Percentiles rank a stretch among this genome's conserved stretches.
These are phyloP conservation scores for Lagria hirta DNA, from an alignment of 2,888 invertebrate genomes.

Conservation along the genomic window DNA sequence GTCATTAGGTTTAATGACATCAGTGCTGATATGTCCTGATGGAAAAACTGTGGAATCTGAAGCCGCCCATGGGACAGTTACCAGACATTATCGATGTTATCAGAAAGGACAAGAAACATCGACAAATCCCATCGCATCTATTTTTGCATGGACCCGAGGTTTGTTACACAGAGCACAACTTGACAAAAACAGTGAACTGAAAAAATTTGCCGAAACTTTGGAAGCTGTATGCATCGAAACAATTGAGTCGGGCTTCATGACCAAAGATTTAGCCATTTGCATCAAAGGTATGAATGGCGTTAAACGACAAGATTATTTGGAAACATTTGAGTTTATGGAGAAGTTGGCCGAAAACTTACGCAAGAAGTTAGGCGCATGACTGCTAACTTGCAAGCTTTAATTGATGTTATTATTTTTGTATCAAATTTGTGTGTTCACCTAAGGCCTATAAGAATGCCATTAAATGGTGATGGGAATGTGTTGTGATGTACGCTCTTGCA, in stretches of 20 bases:
- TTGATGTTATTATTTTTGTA: too few relatives aligned
- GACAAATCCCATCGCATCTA: constrained; percentile 98
- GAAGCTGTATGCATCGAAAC: constrained; percentile 93
- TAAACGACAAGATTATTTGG: constrained; percentile 81
- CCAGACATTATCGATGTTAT: constrained; percentile 64
- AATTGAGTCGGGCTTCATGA: constrained; percentile 94
- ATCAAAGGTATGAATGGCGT: constrained; percentile 89
- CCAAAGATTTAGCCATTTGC: constrained; percentile 98
- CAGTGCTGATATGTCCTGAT: constrained; percentile 94
- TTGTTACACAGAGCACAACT: constrained; percentile 88
- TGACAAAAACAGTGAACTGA: constrained; percentile 77
- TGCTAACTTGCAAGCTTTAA: too few relatives aligned
- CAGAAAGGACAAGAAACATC: constrained; percentile 97
- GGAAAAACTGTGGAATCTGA: constrained; percentile 98
- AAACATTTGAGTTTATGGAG: constrained; percentile 96
- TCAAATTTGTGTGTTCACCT: too few relatives aligned
- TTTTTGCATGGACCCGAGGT: constrained; percentile 98
- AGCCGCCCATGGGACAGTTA: constrained; percentile 91
- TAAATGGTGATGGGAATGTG: too few relatives aligned
- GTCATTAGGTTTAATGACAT: constrained; percentile 97
- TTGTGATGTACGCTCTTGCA: too few relatives aligned
- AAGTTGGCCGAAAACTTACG: constrained; percentile 89
- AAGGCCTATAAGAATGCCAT: too few relatives aligned
- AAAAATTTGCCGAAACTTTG: constrained; percentile 80
- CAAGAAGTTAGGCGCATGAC: constrained; percentile 62